Evolutionary conservation across 2,888 invertebrate genomes (phyloP).

Genomic region (Mythimna ferrago): DNA sequence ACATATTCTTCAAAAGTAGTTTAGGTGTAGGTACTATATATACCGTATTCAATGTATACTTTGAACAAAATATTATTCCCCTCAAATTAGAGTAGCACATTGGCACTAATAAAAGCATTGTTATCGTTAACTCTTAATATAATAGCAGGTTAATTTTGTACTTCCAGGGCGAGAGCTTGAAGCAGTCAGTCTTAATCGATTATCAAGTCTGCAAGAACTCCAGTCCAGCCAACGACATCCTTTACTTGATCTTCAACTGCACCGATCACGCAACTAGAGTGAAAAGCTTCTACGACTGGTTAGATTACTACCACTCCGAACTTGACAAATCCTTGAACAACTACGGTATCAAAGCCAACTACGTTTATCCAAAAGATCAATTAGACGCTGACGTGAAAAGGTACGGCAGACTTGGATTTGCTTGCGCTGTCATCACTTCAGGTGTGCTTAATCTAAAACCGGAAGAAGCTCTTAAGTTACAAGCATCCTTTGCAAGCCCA

Average conservation of each 20-base stretch:
- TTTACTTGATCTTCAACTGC: constrained; percentile 73
- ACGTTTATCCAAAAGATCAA: constrained; percentile 65
- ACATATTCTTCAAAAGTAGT: too few species aligned
- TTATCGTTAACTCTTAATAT: too few species aligned
- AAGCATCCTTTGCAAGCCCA: constrained; percentile 14
- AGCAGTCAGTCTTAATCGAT: constrained; percentile 71
- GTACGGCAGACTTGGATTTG: constrained; percentile 63
- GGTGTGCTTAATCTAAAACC: constrained; percentile 57
- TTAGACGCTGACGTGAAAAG: constrained; percentile 68
- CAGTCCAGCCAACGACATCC: constrained; percentile 69
- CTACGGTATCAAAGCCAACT: constrained; percentile 63
- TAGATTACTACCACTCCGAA: constrained; percentile 67
- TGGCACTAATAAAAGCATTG: too few species aligned
- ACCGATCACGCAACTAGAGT: constrained; percentile 69
- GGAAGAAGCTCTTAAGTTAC: constrained; percentile 62
- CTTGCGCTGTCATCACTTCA: constrained; percentile 49
- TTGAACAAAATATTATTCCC: too few species aligned
- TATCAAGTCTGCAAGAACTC: constrained; percentile 70
- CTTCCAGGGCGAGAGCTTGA: constrained; percentile 67
- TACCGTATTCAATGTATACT: background rate
- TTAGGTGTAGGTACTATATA: background rate
- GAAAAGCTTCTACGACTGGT: constrained; percentile 67
- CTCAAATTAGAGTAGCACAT: too few species aligned
- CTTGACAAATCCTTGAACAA: constrained; percentile 63
- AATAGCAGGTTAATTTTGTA: background rate